phyloP scores from a whole-genome alignment of 2,888 invertebrate species.

The Metellina segmentata region DNA sequence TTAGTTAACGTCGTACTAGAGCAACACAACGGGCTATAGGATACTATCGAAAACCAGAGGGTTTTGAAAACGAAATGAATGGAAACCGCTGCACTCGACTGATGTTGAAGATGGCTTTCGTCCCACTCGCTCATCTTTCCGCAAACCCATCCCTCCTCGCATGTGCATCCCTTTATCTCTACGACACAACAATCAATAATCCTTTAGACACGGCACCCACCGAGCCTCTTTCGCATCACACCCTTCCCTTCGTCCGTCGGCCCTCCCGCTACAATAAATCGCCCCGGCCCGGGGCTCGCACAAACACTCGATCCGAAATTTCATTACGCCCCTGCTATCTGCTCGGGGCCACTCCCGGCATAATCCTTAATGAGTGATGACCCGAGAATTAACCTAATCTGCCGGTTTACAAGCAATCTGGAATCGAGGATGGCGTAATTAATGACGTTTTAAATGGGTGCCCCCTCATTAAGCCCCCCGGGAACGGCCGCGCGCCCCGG shows the following conservation, averaged over 20 bases:
- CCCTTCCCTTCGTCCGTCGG: not conserved
- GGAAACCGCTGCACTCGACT: too few relatives aligned
- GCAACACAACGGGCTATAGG: too few relatives aligned
- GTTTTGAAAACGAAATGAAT: too few relatives aligned
- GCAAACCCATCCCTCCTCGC: not conserved
- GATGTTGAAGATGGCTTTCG: too few relatives aligned
- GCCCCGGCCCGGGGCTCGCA: too few relatives aligned
- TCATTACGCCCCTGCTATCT: slow-evolving; percentile 47
- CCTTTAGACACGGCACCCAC: not conserved
- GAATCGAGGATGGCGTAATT: slow-evolving; percentile 38
- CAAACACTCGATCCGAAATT: slow-evolving; percentile 11
- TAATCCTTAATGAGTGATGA: slow-evolving; percentile 66
- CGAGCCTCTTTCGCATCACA: not conserved
- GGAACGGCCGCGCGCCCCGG: not conserved
- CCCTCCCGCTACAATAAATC: not conserved
- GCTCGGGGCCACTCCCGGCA: slow-evolving; percentile 19
- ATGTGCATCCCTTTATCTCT: not conserved
- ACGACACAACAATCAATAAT: slow-evolving; percentile 49
- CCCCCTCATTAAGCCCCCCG: slow-evolving; percentile 36
- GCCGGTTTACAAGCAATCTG: slow-evolving; percentile 26
- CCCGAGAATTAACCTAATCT: slow-evolving; percentile 56
- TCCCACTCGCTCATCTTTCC: not conserved
- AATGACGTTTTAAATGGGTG: slow-evolving; percentile 58
- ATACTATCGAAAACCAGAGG: too few relatives aligned
- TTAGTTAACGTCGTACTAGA: too few relatives aligned